Evolutionary conservation across 1,140 invertebrate genomes (phyloP), one percentile per base, ranked within the genome.

Genomic region (Trachelipus rathkii): DNA sequence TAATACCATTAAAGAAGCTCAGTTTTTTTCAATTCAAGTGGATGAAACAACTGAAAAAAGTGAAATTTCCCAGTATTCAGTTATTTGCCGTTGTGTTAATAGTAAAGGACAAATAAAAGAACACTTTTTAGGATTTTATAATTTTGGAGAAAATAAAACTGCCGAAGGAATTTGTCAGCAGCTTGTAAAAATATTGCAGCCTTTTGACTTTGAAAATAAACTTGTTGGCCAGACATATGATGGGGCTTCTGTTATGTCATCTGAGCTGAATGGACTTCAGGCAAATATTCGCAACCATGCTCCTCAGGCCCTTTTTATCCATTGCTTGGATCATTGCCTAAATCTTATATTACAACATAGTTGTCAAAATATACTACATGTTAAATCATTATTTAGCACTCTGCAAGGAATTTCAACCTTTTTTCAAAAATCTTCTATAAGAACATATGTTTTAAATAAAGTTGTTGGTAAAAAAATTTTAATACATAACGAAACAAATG

Each of bases 191-290:
- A 21, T 53, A 19, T 60, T 82, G 71, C 11, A 69, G 11, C 44
- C 79, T 19, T 75, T 67, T 53, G 21, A 75, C 33, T 33, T 9
- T 72, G 19, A 50, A 66, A 44, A 78, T 46, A 76, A 80, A 69
- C 46, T 80, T 50, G 75, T 82, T 21, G 81, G 74, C 15, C 80
- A 82, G 60, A 76, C 50, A 9, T 82, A 79, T 68, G 74, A 82
- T 74, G 77, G 77, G 13, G 78, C 80, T 9, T 13, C 45, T 44
- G 73, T 82, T 10, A 72, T 82, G 73, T 33, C 77, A 21, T 60
- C 45, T 33, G 67, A 71, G 19, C 53, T 79, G 21, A 33, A 53
- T 73, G 81, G 68, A 11, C 33, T 82, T 9, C 71, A 82, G 50
- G 44, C 77, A 44, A 43, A 71, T 4, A 71, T 71, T 23, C 23